These are phyloP conservation scores for Hylomyscus alleni DNA, from an alignment of 2,797 vertebrate genomes.

Conservation along the genomic window DNA sequence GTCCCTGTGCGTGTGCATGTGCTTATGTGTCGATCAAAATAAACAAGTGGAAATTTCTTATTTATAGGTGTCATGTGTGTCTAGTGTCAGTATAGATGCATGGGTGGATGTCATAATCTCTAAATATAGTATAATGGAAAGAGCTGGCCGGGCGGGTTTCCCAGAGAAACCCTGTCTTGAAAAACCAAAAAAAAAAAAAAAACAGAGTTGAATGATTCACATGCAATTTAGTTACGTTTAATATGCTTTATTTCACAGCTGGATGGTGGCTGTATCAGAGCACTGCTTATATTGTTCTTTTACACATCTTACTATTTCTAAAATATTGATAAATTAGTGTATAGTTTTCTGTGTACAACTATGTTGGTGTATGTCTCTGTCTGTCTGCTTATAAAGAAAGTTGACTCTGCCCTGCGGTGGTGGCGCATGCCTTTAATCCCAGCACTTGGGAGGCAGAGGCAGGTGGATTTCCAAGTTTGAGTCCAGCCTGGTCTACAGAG, in stretches of 20 bases:
- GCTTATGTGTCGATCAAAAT: background rate
- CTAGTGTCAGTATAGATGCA: background rate
- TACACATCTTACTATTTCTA: conserved; percentile 2
- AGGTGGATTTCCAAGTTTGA: too few relatives aligned
- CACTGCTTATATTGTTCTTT: conserved; percentile 37
- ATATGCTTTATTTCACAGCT: conserved; percentile 17
- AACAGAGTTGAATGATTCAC: background rate
- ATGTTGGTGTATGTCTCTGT: background rate
- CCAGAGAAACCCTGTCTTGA: too few relatives aligned
- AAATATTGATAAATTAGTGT: conserved; percentile 27
- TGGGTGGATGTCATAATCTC: background rate
- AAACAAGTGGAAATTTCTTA: background rate
- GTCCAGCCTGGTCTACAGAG: too few relatives aligned
- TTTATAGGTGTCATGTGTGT: conserved; percentile 4
- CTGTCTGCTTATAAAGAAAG: background rate
- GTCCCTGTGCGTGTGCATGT: background rate
- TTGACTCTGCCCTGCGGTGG: background rate
- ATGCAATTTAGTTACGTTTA: background rate
- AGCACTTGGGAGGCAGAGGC: too few relatives aligned
- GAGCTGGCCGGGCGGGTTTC: too few relatives aligned
- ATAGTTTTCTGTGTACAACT: background rate
- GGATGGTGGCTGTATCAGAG: background rate
- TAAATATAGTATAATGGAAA: background rate
- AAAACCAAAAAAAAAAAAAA: too few relatives aligned
- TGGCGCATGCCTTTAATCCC: too few relatives aligned